phyloP scores from a whole-genome alignment of 2,113 vertebrate genomes.

The Saguinus imperator region DNA sequence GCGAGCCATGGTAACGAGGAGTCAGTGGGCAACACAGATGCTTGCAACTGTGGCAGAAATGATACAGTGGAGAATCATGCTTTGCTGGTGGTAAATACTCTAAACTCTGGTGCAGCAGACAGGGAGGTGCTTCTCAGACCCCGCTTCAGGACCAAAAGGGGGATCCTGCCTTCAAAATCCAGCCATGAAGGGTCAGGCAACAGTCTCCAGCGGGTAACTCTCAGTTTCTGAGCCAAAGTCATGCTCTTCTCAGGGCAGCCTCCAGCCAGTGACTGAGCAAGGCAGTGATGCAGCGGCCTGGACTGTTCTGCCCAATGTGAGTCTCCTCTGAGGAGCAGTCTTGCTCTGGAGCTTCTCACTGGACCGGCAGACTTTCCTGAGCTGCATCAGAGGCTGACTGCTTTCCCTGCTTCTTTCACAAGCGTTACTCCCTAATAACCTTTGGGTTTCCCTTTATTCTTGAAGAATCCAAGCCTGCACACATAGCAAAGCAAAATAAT shows the following conservation, averaged over 20 bases:
- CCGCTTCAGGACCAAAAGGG: too few relatives aligned
- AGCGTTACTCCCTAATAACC: accelerated
- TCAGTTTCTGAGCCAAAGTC: neutral
- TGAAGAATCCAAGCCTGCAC: neutral
- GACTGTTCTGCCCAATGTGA: neutral
- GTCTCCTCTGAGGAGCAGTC: neutral
- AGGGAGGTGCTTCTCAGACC: neutral
- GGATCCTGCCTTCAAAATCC: neutral
- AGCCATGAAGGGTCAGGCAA: neutral
- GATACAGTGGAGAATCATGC: accelerated
- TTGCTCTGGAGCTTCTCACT: neutral
- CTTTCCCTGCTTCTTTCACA: neutral
- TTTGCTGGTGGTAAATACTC: accelerated
- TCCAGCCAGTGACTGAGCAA: neutral
- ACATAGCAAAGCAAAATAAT: too few relatives aligned
- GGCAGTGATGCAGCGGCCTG: neutral
- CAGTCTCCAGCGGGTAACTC: neutral
- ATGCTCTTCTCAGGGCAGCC: too few relatives aligned
- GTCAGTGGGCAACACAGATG: accelerated
- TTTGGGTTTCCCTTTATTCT: accelerated
- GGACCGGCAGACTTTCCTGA: neutral
- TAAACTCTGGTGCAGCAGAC: neutral
- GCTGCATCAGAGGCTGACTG: neutral
- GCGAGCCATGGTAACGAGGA: neutral
- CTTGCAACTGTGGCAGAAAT: accelerated